These are phyloP conservation scores for Plumapathes pennacea DNA, from an alignment of 92 coral and sea anemone species.

Conservation along the genomic window DNA sequence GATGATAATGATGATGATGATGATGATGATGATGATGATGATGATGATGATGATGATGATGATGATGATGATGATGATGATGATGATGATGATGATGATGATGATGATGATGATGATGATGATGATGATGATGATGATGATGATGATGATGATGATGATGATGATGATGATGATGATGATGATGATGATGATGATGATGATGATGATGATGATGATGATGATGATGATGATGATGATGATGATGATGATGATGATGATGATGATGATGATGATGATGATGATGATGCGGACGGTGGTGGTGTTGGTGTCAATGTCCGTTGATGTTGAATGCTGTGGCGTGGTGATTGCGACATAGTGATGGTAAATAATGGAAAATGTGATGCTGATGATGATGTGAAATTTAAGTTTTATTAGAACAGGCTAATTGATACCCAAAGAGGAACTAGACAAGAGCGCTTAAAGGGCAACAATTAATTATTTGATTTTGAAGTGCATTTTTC, in stretches of 20 bases:
- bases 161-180: not conserved
- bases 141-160: not conserved
- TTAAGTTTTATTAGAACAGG: no score
- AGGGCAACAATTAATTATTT: no score
- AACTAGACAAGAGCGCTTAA: no score
- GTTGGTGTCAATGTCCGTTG: not conserved
- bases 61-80: not conserved
- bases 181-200: not conserved
- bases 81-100: not conserved
- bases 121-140: not conserved
- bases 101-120: not conserved
- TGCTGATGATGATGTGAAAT: no score
- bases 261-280: conserved; percentile 2
- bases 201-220: not conserved
- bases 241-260: conserved; percentile 3
- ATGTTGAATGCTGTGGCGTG: no score
- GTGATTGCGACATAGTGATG: no score
- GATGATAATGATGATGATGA: not conserved
- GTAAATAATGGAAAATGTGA: no score
- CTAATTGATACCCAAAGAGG: no score
- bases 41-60: not conserved
- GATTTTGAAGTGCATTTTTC: no score
- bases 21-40: not conserved
- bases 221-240: not conserved
- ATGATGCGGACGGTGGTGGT: not conserved